Conservation (phyloP, 2,113 vertebrate genomes). For the Neotoma lepida region DNA sequence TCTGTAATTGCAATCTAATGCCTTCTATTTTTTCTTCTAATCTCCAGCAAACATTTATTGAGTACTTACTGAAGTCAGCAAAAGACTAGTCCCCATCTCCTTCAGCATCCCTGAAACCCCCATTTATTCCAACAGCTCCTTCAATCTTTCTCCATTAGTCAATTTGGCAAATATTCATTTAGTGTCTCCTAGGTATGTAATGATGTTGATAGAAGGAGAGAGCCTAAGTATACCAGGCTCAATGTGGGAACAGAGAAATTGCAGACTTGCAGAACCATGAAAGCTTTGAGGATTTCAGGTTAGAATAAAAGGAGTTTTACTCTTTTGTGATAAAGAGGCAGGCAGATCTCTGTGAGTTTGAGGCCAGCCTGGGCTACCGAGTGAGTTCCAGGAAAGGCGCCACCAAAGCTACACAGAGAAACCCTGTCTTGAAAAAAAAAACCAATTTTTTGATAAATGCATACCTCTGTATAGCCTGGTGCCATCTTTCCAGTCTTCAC, state of each 20-base stretch:
- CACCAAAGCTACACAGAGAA: too few relatives aligned
- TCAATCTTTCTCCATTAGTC: constrained; percentile 47
- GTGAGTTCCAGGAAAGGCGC: too few relatives aligned
- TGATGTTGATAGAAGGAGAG: constrained; percentile 13
- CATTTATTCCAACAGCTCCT: constrained; percentile 38
- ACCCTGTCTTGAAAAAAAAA: too few relatives aligned
- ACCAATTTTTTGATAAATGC: background rate
- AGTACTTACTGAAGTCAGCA: constrained; percentile 48
- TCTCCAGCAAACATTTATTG: constrained; percentile 48
- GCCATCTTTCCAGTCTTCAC: background rate
- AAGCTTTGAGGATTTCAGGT: constrained; percentile 29
- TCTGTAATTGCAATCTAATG: constrained; percentile 34
- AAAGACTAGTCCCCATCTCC: constrained; percentile 2
- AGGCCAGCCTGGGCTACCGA: too few relatives aligned
- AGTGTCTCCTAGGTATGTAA: background rate
- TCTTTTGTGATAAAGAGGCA: too few relatives aligned
- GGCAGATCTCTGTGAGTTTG: too few relatives aligned
- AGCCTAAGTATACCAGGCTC: background rate
- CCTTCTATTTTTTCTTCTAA: constrained; percentile 40
- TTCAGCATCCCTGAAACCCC: constrained; percentile 22
- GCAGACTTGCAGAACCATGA: background rate
- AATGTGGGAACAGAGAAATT: constrained; percentile 1
- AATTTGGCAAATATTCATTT: constrained; percentile 47
- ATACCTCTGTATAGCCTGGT: constrained; percentile 8
- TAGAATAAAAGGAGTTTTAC: constrained; percentile 3